These are phyloP conservation scores for Chelonia mydas DNA, from an alignment of 2,797 vertebrate genomes.

Conservation along the genomic window DNA sequence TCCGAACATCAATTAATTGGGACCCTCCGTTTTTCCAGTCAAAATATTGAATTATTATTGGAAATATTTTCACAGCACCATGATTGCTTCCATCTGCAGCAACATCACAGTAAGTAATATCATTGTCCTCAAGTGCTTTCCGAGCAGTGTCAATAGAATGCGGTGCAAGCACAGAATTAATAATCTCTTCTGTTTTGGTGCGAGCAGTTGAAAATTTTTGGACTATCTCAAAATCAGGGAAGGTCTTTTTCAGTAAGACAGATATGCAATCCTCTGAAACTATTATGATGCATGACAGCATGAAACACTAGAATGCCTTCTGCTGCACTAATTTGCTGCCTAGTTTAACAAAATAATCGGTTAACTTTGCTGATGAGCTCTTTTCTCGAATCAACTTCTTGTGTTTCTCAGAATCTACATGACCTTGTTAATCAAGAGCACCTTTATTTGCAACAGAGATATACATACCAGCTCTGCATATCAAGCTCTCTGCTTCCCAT, in stretches of 20 bases:
- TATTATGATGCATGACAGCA: not conserved
- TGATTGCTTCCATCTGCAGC: not conserved
- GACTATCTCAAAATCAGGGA: not conserved
- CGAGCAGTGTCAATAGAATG: not conserved
- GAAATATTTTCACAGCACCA: not conserved
- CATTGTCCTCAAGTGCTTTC: not conserved
- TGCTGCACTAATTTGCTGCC: not conserved
- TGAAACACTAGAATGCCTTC: not conserved
- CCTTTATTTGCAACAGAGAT: not conserved
- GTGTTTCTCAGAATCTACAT: not conserved
- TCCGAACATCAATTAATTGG: not conserved
- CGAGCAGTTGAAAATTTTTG: not conserved
- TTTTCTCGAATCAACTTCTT: not conserved
- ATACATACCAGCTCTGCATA: not conserved
- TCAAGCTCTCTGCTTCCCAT: not conserved
- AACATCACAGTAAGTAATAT: not conserved
- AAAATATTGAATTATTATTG: not conserved
- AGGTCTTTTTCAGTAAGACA: not conserved
- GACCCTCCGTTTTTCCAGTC: not conserved
- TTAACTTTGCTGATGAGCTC: not conserved
- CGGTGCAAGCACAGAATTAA: not conserved
- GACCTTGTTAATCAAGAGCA: not conserved
- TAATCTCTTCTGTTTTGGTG: not conserved
- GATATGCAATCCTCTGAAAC: not conserved
- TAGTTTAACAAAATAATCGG: not conserved